phyloP scores from a whole-genome alignment of 2,888 invertebrate species.

The Polydrusus tereticollis region DNA sequence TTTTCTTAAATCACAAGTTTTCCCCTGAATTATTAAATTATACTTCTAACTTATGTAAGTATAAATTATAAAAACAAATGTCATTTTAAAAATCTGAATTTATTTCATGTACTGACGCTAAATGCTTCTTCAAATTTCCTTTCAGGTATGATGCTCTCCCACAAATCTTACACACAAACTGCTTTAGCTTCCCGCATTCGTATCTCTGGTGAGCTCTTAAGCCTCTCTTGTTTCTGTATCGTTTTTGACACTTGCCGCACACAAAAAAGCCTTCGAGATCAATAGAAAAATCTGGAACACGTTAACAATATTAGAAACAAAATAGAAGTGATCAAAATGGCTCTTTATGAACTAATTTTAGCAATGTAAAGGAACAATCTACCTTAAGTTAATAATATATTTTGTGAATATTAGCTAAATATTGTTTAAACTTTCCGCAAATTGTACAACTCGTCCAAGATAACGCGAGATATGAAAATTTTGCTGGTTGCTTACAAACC shows the following conservation, averaged over 20 bases:
- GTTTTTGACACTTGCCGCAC: neutral
- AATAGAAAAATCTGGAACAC: slow-evolving; percentile 32
- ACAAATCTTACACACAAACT: slow-evolving; percentile 38
- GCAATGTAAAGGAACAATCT: neutral
- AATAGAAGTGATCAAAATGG: no score
- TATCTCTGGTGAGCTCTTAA: neutral
- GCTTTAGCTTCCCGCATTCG: slow-evolving; percentile 69
- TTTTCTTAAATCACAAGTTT: no score
- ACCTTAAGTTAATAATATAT: neutral
- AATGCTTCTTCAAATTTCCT: slow-evolving; percentile 7
- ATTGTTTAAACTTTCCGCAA: slow-evolving; percentile 35
- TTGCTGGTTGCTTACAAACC: no score
- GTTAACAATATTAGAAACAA: neutral
- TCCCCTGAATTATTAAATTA: no score
- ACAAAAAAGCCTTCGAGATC: slow-evolving; percentile 6
- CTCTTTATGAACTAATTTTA: no score
- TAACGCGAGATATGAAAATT: no score
- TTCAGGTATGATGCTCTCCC: neutral
- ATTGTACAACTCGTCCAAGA: slow-evolving; percentile 11
- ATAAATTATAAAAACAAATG: neutral
- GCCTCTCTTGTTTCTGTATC: slow-evolving; percentile 6
- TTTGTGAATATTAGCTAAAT: slow-evolving; percentile 12
- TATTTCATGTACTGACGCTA: neutral
- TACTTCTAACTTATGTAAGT: no score
- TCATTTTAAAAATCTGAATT: neutral